phyloP scores from a whole-genome alignment of 2,113 vertebrate species.

The Ariopsis seemanni region DNA sequence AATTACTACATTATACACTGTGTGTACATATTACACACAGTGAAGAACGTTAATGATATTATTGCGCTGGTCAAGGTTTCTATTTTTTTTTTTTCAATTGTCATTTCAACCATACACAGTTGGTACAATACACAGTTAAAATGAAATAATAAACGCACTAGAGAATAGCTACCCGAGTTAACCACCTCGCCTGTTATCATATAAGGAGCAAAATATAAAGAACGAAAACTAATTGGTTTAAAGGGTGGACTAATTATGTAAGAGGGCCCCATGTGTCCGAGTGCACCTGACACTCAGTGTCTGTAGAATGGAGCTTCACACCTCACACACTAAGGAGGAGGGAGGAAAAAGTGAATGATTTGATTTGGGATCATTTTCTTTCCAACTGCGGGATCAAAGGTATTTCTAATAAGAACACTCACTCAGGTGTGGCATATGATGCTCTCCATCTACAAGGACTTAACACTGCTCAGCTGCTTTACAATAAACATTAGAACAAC shows the following conservation, averaged over 20 bases:
- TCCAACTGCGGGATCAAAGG: constrained; percentile 39
- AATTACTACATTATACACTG: background rate
- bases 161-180: constrained; percentile 14
- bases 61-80: background rate
- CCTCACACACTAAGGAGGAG: constrained; percentile 20
- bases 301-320: constrained; percentile 49
- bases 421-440: constrained; percentile 32
- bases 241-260: constrained; percentile 51
- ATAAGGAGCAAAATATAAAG: background rate
- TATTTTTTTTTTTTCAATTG: too few species aligned
- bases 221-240: constrained; percentile 52
- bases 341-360: constrained; percentile 14
- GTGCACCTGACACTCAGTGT: constrained; percentile 46
- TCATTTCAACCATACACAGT: too few species aligned
- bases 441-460: background rate
- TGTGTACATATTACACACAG: background rate
- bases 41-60: background rate
- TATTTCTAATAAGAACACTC: constrained; percentile 44
- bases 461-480: background rate
- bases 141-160: background rate
- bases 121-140: too few species aligned
- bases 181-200: constrained; percentile 14
- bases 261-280: constrained; percentile 33
- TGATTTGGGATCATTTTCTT: constrained; percentile 47
- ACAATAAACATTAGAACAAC: background rate